These are phyloP conservation scores for Engraulis encrasicolus DNA, from an alignment of 2,113 vertebrate genomes.

Conservation along the genomic window DNA sequence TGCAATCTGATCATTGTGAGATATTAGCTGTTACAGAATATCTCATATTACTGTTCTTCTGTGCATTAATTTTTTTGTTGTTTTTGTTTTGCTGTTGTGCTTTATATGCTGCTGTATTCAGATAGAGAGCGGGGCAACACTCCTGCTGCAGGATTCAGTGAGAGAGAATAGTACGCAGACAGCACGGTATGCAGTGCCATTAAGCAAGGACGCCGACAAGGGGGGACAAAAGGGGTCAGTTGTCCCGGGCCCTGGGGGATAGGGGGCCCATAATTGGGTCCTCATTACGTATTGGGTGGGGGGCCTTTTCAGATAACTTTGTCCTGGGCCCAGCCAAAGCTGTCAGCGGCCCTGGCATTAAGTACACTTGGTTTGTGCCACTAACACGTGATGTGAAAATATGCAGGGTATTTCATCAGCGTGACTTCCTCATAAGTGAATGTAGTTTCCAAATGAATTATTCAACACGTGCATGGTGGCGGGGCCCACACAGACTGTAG, in stretches of 20 bases:
- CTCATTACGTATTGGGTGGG: too few relatives aligned
- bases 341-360: too few relatives aligned
- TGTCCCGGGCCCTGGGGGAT: too few relatives aligned
- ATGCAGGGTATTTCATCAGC: conserved; percentile 2
- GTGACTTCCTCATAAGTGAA: neutral
- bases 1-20: neutral
- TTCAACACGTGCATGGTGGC: neutral
- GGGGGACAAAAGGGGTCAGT: too few relatives aligned
- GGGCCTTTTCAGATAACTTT: too few relatives aligned
- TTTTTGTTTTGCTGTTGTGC: neutral
- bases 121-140: neutral
- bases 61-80: neutral
- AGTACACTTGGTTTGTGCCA: neutral
- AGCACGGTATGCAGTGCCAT: neutral
- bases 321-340: too few relatives aligned
- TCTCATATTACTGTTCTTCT: neutral
- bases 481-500: neutral
- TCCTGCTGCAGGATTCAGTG: neutral
- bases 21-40: neutral
- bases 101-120: neutral
- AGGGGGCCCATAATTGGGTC: too few relatives aligned
- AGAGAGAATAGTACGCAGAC: too few relatives aligned
- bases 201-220: too few relatives aligned
- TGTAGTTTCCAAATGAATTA: conserved; percentile 5
- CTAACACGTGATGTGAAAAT: neutral